Percentiles rank a stretch among this genome's conserved stretches.
Conservation (phyloP, 2,888 invertebrate genomes). For the Strigamia transsilvanica region DNA sequence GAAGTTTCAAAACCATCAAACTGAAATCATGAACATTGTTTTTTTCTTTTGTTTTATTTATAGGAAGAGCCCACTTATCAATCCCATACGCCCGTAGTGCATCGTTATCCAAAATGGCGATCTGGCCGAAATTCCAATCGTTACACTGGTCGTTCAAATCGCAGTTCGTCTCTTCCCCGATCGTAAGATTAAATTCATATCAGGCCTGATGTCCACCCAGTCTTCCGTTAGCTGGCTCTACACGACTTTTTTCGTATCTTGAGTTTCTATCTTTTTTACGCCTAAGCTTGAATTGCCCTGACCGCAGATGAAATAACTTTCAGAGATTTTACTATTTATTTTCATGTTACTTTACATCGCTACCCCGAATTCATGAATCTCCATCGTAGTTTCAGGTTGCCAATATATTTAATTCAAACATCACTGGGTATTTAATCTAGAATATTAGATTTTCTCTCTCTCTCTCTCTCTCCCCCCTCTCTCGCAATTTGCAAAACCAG, state of each 20-base stretch:
- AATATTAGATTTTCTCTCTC: too few species aligned
- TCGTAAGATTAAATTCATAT: conserved; percentile 36
- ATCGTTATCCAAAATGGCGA: conserved; percentile 72
- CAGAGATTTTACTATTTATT: background rate
- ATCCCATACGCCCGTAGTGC: conserved; percentile 43
- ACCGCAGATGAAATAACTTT: conserved; percentile 21
- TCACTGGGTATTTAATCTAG: too few species aligned
- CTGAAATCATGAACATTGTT: conserved; percentile 26
- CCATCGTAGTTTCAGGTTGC: background rate
- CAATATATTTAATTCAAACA: background rate
- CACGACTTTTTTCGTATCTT: background rate
- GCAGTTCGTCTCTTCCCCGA: conserved; percentile 70
- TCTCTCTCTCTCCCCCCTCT: too few species aligned
- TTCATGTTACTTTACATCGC: background rate
- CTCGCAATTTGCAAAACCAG: too few species aligned
- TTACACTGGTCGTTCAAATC: conserved; percentile 81
- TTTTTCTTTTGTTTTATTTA: conserved; percentile 45
- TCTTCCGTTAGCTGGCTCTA: conserved; percentile 27
- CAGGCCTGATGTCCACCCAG: conserved; percentile 45
- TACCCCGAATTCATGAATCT: background rate
- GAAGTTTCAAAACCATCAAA: background rate
- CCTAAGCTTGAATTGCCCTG: conserved; percentile 38
- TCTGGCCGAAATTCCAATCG: conserved; percentile 85
- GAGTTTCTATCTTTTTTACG: background rate
- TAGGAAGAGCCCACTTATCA: conserved; percentile 49